Conservation (phyloP, 2,888 invertebrate genomes). For the Euphydryas editha region DNA sequence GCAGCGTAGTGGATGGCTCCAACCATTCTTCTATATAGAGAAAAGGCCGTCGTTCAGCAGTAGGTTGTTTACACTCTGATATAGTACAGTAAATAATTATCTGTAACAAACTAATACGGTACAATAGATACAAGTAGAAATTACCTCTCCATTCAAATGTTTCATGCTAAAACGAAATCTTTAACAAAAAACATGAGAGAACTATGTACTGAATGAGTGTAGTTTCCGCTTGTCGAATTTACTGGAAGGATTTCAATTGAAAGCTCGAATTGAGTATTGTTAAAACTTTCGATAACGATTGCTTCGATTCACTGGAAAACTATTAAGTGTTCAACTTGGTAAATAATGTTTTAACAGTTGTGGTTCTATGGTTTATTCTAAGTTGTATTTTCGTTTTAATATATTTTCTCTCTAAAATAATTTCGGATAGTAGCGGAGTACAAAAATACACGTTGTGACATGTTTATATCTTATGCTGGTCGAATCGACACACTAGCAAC, state of each 20-base stretch:
- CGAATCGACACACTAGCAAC: too few relatives aligned
- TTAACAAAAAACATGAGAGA: background rate
- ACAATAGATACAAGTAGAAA: background rate
- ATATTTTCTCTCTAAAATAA: too few relatives aligned
- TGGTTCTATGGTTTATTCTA: background rate
- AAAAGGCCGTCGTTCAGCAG: too few relatives aligned
- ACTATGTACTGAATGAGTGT: constrained; percentile 5
- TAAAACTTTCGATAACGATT: constrained; percentile 25
- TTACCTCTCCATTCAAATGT: background rate
- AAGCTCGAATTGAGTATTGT: constrained; percentile 27
- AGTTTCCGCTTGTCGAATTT: constrained; percentile 26
- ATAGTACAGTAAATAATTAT: too few relatives aligned
- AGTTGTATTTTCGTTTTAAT: background rate
- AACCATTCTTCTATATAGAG: too few relatives aligned
- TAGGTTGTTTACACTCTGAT: too few relatives aligned
- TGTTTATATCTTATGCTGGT: too few relatives aligned
- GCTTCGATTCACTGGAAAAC: constrained; percentile 21
- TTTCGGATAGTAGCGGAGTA: too few relatives aligned
- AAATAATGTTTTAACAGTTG: constrained; percentile 17
- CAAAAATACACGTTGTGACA: too few relatives aligned
- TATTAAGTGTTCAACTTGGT: constrained; percentile 27
- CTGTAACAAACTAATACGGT: too few relatives aligned
- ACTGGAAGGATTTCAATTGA: constrained; percentile 23
- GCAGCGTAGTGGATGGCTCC: too few relatives aligned
- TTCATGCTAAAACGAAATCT: background rate